Evolutionary conservation across 2,888 invertebrate species (phyloP), one percentile per base, ranked within the genome.

Genomic region (Drosophila nr. medialis): DNA sequence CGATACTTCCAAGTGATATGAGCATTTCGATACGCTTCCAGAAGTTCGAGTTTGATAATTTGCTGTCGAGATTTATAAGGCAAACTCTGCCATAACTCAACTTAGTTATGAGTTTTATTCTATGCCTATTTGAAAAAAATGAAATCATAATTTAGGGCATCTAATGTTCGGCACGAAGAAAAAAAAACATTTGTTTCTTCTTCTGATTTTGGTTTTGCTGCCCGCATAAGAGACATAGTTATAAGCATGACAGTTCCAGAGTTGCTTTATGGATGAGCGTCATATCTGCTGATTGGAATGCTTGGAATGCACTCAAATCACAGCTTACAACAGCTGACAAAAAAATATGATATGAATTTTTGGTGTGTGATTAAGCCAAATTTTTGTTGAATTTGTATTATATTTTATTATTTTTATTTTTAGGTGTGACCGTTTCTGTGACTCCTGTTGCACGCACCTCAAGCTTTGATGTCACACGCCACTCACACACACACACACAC

Each of bases 401-500:
- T 29, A 40, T 29, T 29, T 24, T 60, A 58, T 27, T 42, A 5
- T 27, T 21, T 34, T n/a, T 21, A 36, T 18, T 40, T 64, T 62
- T 67, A 78, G 78, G 79, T 71, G 74, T 67, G 81, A 55, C 70
- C 70, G 32, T 21, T 13, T 21, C 50, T 38, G 36, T 27, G 27
- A 55, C 42, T 68, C 61, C 83, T 72, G 78, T 75, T 80, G 77
- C 82, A 82, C 77, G 80, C 83, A 74, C 48, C 30, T 54, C 49
- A 32, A 65, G 62, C 63, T 32, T 64, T 74, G 59, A 75, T 61
- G 78, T 51, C 78, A 73, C 64, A 66, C 70, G 32, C 63, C 54
- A 48, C 49, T 38, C 48, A 32, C n/a, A 51, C 13, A 59, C 24
- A 59, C 24, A 42, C 48, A 48, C 21, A 36, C 24, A 64, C 15